Percentiles rank a stretch among this genome's conserved stretches.
Conservation (phyloP, 2,797 vertebrate genomes). For the Sebastes minor region DNA sequence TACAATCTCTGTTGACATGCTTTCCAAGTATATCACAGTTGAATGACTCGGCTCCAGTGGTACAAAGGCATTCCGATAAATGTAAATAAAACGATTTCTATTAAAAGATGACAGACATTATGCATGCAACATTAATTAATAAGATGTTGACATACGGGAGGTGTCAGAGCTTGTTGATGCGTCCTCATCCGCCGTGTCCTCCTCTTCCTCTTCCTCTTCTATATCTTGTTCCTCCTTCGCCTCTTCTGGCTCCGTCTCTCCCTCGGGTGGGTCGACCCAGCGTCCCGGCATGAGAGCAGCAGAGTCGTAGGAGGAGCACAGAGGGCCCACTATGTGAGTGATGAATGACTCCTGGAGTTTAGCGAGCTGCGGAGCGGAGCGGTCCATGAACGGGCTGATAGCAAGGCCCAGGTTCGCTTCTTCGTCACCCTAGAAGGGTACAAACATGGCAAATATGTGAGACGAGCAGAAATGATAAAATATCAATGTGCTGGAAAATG, state of each 20-base stretch:
- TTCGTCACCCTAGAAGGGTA: slow-evolving; percentile 90
- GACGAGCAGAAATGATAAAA: neutral
- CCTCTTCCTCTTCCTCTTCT: slow-evolving; percentile 69
- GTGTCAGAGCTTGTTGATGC: slow-evolving; percentile 84
- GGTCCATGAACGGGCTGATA: slow-evolving; percentile 99
- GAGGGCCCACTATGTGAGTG: slow-evolving; percentile 96
- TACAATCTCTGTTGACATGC: neutral
- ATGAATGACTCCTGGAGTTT: slow-evolving; percentile 99
- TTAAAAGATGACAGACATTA: neutral
- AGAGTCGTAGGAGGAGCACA: slow-evolving; percentile 94
- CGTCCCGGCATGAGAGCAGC: slow-evolving; percentile 95
- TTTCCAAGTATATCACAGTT: neutral
- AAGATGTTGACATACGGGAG: slow-evolving; percentile 73
- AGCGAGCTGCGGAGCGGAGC: slow-evolving; percentile 94
- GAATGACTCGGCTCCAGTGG: neutral
- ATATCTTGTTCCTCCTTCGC: slow-evolving; percentile 66
- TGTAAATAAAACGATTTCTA: neutral
- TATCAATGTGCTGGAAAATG: neutral
- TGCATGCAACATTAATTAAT: neutral
- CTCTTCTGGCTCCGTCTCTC: slow-evolving; percentile 67
- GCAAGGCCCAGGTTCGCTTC: slow-evolving; percentile 94
- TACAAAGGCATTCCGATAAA: neutral
- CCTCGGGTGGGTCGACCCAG: slow-evolving; percentile 86
- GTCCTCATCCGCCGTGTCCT: slow-evolving; percentile 78
- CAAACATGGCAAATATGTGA: neutral